These are phyloP conservation scores for Brachionus calyciflorus DNA, from an alignment of 1,140 invertebrate species.

Conservation along the genomic window DNA sequence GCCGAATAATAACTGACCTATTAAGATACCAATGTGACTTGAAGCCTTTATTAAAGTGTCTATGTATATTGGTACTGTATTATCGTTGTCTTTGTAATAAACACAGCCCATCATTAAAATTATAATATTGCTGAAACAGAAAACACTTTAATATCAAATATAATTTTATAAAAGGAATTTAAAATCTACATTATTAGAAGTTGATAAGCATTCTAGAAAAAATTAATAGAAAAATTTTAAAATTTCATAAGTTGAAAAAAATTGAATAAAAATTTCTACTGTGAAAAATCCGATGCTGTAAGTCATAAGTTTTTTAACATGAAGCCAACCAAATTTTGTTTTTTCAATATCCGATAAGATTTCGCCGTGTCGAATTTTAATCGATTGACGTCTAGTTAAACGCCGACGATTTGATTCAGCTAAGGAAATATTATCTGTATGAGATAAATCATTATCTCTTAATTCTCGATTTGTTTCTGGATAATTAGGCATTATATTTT, in stretches of 20 bases:
- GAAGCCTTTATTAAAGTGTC: constrained; percentile 32
- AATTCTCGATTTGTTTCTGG: too few relatives aligned
- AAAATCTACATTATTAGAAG: constrained; percentile 22
- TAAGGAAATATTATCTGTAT: too few relatives aligned
- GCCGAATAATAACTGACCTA: constrained; percentile 37
- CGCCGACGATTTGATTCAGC: neutral
- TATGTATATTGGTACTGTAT: constrained; percentile 22
- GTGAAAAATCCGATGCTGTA: constrained; percentile 43
- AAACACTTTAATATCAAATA: neutral
- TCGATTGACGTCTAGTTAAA: neutral
- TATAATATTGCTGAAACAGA: constrained; percentile 12
- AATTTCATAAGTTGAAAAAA: neutral
- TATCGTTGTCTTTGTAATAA: constrained; percentile 22
- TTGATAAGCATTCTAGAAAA: constrained; percentile 28
- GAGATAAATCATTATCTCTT: too few relatives aligned
- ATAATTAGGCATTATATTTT: too few relatives aligned
- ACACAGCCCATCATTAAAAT: constrained; percentile 45
- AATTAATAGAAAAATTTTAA: neutral
- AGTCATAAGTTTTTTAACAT: neutral
- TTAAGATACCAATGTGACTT: constrained; percentile 23
- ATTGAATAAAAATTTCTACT: neutral
- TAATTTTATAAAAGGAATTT: neutral
- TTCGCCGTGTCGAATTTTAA: neutral
- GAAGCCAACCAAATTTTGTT: constrained; percentile 28
- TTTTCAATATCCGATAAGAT: constrained; percentile 10